phyloP scores from a whole-genome alignment of 2,797 vertebrate species.

The Ara ararauna region DNA sequence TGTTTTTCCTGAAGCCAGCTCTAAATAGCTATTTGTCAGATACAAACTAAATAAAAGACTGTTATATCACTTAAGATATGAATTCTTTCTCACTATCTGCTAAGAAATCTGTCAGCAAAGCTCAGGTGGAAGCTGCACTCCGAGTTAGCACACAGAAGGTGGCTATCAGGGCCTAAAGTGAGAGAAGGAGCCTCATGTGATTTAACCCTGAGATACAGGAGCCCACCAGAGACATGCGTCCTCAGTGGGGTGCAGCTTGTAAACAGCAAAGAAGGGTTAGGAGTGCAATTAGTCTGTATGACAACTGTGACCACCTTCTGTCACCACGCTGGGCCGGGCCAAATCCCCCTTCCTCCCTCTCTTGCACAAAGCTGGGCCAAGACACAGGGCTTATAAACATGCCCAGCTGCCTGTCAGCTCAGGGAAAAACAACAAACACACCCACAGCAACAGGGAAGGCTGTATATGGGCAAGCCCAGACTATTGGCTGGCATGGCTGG shows the following conservation, averaged over 20 bases:
- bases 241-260: neutral
- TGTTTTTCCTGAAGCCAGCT: neutral
- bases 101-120: neutral
- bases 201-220: neutral
- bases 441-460: conserved; percentile 1
- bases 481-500: neutral
- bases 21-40: neutral
- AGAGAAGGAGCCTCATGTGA: neutral
- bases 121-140: neutral
- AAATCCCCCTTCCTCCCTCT: conserved; percentile 46
- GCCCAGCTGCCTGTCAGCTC: conserved; percentile 33
- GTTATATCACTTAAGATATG: neutral
- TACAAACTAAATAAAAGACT: neutral
- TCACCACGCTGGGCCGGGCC: neutral
- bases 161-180: neutral
- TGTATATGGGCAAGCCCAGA: conserved; percentile 38
- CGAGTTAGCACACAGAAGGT: neutral
- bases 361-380: neutral
- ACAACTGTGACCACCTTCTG: conserved; percentile 46
- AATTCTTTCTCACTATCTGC: neutral
- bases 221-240: neutral
- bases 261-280: conserved; percentile 25
- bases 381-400: neutral
- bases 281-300: conserved; percentile 43
- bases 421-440: neutral